These are phyloP conservation scores for Homarus americanus DNA, from an alignment of 1,140 invertebrate species.

Conservation along the genomic window DNA sequence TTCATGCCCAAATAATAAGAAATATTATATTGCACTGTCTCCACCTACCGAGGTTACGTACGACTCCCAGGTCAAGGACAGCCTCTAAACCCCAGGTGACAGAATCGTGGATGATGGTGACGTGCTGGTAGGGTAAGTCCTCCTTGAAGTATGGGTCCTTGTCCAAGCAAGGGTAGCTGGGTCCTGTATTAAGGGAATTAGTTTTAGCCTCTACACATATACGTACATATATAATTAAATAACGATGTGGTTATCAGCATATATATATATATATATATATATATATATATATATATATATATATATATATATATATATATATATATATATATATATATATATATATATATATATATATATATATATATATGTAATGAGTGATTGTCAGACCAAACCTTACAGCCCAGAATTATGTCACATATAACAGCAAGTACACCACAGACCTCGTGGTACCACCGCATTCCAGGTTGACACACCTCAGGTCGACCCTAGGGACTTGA, in stretches of 20 bases:
- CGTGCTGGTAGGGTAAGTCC: background rate
- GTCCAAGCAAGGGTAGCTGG: slow-evolving; percentile 50
- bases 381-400: too few species aligned
- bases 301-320: slow-evolving; percentile 17
- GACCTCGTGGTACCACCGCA: too few species aligned
- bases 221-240: background rate
- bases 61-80: slow-evolving; percentile 1
- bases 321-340: slow-evolving; percentile 30
- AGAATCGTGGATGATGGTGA: slow-evolving; percentile 10
- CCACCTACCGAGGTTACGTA: slow-evolving; percentile 33
- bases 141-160: slow-evolving; percentile 42
- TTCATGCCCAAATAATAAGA: too few species aligned
- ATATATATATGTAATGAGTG: background rate
- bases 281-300: slow-evolving; percentile 30
- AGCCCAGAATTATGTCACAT: too few species aligned
- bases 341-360: slow-evolving; percentile 26
- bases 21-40: too few species aligned
- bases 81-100: background rate
- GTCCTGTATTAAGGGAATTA: too few species aligned
- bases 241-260: background rate
- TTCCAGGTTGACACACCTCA: too few species aligned
- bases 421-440: too few species aligned
- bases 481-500: too few species aligned
- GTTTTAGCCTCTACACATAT: background rate
- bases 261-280: slow-evolving; percentile 23